Base-by-base conservation (phyloP, 1,140 invertebrate genomes). In the Megathymus violae region DNA sequence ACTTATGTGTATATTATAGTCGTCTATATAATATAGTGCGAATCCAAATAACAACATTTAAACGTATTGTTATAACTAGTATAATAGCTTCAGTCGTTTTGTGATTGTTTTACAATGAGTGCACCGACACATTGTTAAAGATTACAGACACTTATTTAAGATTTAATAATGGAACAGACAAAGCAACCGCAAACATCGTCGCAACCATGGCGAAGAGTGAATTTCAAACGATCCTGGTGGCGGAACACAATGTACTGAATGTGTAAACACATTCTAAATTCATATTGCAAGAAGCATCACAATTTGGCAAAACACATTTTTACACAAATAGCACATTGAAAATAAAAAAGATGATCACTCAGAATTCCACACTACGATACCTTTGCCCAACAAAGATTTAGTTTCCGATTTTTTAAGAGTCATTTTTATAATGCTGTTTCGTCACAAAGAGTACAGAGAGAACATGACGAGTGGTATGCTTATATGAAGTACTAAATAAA, bases 401-500 rank as follows among this genome's bases (percentile, higher is more conserved):
- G 51, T 58, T 14, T 69, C 64, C 17, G 62, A 15, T 50, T 81
- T 83, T 74, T 81, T 83, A 10, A 64, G 72, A 65, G 73, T 77
- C 80, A 83, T 81, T 67, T 64, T 74, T 71, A 40, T 50, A 19
- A 11, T 6, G 10, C 9, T 25, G 5, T 11, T 22, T 7, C 43
- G 36, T 54, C 38, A 13, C 22, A 31, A 41, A 27, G 47, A 51
- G 3, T 34, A 31, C 10, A 31, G 27, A 50, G 27, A 50, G n/a
- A 70, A 71, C 67, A 68, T 69, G 64, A 64, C 50, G 27, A 31
- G 27, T 2, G 19, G 19, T 31, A 9, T 31, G 62, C 71, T 67
- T 38, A 62, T 59, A 47, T 67, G 61, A 64, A 75, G 66, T 67
- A 74, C 74, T 62, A 82, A 80, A 82, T 82, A 85, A 80, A 82